Evolutionary conservation across 2,888 invertebrate genomes (phyloP).

Genomic region (Mesorhabditis spiculigera): DNA sequence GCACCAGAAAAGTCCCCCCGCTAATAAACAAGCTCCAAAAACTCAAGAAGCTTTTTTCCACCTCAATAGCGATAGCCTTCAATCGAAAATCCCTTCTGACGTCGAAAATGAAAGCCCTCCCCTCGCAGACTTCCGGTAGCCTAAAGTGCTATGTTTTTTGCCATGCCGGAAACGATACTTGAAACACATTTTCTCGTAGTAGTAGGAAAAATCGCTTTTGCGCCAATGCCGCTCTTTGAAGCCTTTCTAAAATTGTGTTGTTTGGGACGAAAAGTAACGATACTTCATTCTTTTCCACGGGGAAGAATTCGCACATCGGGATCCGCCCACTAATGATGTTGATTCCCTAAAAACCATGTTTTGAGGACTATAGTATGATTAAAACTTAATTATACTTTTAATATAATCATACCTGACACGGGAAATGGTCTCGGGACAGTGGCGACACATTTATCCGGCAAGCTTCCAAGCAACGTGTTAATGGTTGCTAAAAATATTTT

Average conservation of each 20-base stretch:
- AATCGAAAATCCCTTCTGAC: constrained; percentile 25
- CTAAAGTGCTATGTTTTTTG: neutral
- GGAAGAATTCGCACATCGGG: constrained; percentile 40
- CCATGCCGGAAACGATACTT: constrained; percentile 8
- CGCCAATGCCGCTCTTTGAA: neutral
- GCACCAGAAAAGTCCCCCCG: too few relatives aligned
- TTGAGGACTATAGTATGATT: too few relatives aligned
- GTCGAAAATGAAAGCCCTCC: constrained; percentile 29
- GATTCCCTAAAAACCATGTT: constrained; percentile 29
- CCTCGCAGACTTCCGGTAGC: constrained; percentile 24
- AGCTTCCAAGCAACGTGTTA: neutral
- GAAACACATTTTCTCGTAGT: constrained; percentile 32
- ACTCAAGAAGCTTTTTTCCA: too few relatives aligned
- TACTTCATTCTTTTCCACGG: constrained; percentile 3
- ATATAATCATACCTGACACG: neutral
- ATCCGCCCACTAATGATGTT: constrained; percentile 33
- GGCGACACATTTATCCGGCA: neutral
- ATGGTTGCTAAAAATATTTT: neutral
- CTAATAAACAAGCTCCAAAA: too few relatives aligned
- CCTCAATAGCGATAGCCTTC: neutral
- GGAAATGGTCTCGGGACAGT: constrained; percentile 4
- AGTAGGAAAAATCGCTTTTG: constrained; percentile 11
- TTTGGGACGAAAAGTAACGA: constrained; percentile 9
- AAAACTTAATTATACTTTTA: too few relatives aligned
- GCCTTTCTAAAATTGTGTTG: neutral